Percentiles rank a stretch among this genome's conserved stretches.
phyloP scores from a whole-genome alignment of 2,113 vertebrate species.

The Microcebus griseorufus region DNA sequence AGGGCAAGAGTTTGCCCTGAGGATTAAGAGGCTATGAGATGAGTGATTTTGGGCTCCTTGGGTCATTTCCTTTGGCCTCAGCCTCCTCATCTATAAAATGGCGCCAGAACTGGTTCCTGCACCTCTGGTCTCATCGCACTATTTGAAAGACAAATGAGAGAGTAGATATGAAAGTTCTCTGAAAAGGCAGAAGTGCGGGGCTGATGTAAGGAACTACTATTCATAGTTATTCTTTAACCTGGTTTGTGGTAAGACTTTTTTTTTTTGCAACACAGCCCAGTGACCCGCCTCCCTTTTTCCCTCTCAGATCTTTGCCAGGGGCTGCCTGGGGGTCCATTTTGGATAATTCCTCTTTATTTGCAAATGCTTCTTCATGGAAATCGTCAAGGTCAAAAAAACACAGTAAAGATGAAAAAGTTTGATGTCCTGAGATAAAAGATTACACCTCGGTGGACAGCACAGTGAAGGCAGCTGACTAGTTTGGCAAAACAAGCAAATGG shows the following conservation, averaged over 20 bases:
- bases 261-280: background rate
- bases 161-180: slow-evolving; percentile 33
- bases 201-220: background rate
- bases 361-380: background rate
- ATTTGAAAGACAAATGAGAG: slow-evolving; percentile 45
- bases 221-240: background rate
- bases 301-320: background rate
- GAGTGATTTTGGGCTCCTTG: background rate
- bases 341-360: background rate
- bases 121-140: background rate
- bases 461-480: rapidly evolving
- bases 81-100: background rate
- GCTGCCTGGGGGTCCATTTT: background rate
- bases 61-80: background rate
- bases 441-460: rapidly evolving
- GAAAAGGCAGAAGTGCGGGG: background rate
- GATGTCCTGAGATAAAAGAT: background rate
- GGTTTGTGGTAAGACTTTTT: background rate
- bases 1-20: background rate
- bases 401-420: background rate
- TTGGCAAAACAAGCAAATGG: background rate
- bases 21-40: background rate
- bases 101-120: background rate
- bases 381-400: background rate
- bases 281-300: rapidly evolving